phyloP scores from a whole-genome alignment of 2,113 vertebrate species.

The Pheucticus melanocephalus region DNA sequence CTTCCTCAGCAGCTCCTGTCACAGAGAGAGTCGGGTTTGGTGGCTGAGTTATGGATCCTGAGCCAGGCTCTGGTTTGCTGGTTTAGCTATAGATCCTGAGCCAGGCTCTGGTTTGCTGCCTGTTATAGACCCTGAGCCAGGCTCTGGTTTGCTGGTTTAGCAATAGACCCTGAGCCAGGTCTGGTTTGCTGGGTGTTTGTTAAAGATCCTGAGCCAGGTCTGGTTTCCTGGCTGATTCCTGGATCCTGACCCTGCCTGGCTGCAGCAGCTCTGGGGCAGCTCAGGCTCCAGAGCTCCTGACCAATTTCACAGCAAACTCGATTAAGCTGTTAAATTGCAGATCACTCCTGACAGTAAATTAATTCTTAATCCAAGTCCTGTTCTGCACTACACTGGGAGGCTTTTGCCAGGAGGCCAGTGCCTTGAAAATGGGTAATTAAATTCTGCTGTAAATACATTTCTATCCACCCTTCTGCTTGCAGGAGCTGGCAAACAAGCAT shows the following conservation, averaged over 20 bases:
- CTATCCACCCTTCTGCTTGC: not conserved
- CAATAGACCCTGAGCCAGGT: too few species aligned
- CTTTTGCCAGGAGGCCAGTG: constrained; percentile 21
- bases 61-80: too few species aligned
- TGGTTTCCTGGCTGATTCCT: too few species aligned
- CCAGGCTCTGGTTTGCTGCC: too few species aligned
- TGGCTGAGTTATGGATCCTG: too few species aligned
- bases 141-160: too few species aligned
- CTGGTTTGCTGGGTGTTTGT: too few species aligned
- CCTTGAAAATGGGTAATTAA: constrained; percentile 56
- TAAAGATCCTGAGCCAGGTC: not conserved
- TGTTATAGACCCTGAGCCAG: too few species aligned
- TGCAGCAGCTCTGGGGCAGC: constrained; percentile 6
- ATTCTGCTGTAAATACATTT: constrained; percentile 18
- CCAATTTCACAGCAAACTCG: constrained; percentile 50
- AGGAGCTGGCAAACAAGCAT: constrained; percentile 38
- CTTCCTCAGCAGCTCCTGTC: not conserved
- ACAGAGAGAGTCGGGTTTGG: not conserved
- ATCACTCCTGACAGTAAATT: constrained; percentile 64
- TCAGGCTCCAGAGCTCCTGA: constrained; percentile 24
- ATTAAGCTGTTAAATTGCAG: constrained; percentile 68
- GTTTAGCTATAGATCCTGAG: too few species aligned
- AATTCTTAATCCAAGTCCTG: constrained; percentile 59
- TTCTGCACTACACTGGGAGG: not conserved
- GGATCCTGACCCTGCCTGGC: not conserved